These are phyloP conservation scores for Siniperca scherzeri DNA, from an alignment of 2,797 vertebrate species.

Conservation along the genomic window DNA sequence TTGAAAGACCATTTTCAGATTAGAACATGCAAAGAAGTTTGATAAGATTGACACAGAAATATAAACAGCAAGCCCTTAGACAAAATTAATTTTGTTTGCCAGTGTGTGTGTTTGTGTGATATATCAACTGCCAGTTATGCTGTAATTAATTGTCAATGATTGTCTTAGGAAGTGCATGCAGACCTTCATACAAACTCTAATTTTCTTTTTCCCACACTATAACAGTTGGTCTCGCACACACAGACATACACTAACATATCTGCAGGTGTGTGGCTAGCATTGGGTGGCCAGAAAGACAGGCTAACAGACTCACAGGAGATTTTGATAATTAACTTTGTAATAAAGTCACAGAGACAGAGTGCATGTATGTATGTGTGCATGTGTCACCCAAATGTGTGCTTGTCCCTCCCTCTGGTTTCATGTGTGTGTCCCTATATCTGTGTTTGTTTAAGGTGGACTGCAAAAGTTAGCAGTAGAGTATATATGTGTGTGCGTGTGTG, in stretches of 20 bases:
- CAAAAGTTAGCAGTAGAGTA: slow-evolving; percentile 47
- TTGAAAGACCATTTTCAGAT: neutral
- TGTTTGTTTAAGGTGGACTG: neutral
- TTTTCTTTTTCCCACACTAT: slow-evolving; percentile 42
- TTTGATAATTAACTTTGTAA: slow-evolving; percentile 77
- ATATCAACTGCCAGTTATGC: slow-evolving; percentile 40
- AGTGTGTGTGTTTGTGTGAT: slow-evolving; percentile 12
- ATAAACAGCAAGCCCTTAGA: neutral
- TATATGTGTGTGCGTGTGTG: neutral
- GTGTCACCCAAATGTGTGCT: slow-evolving; percentile 14
- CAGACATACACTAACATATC: slow-evolving; percentile 4
- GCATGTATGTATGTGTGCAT: slow-evolving; percentile 12
- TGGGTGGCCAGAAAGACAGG: slow-evolving; percentile 40
- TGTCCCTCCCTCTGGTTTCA: slow-evolving; percentile 16
- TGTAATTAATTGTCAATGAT: slow-evolving; percentile 62
- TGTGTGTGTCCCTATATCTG: slow-evolving; percentile 6
- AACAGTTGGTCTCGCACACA: slow-evolving; percentile 47
- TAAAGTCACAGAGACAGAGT: slow-evolving; percentile 42
- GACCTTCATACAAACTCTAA: slow-evolving; percentile 53
- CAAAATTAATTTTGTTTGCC: neutral
- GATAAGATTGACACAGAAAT: slow-evolving; percentile 11
- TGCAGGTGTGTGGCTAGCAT: slow-evolving; percentile 13
- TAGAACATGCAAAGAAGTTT: neutral
- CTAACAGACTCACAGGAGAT: slow-evolving; percentile 39
- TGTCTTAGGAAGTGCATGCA: slow-evolving; percentile 52